Percentiles rank a stretch among this genome's conserved stretches.
These are phyloP conservation scores for Acanthornis magna DNA, from an alignment of 2,797 vertebrate genomes.

Conservation along the genomic window DNA sequence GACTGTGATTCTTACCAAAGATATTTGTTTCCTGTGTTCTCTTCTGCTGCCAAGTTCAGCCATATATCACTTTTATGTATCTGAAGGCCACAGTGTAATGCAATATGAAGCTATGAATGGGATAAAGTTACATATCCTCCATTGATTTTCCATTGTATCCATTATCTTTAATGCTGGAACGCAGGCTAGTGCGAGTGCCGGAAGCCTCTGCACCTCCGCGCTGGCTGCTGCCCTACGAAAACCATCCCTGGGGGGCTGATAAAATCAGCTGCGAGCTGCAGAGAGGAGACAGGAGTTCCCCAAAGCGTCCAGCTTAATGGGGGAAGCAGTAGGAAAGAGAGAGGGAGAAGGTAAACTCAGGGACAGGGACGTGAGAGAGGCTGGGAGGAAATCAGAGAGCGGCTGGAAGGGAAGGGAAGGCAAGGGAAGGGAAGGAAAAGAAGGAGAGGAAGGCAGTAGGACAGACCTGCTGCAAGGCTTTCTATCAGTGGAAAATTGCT, in stretches of 20 bases:
- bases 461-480: background rate
- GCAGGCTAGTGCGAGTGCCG: constrained; percentile 58
- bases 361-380: background rate
- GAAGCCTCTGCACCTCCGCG: constrained; percentile 62
- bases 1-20: constrained; percentile 10
- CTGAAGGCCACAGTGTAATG: constrained; percentile 47
- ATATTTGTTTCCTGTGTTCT: constrained; percentile 13
- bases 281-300: constrained; percentile 46
- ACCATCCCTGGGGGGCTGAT: constrained; percentile 40
- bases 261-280: constrained; percentile 23
- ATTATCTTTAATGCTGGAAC: constrained; percentile 66
- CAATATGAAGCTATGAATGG: constrained; percentile 52
- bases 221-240: constrained; percentile 61
- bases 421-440: background rate
- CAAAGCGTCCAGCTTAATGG: background rate
- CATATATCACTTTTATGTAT: constrained; percentile 57
- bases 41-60: constrained; percentile 26
- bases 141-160: constrained; percentile 70
- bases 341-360: background rate
- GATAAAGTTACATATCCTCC: constrained; percentile 58
- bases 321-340: background rate
- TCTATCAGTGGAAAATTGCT: background rate
- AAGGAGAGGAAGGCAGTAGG: background rate
- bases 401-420: background rate
- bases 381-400: background rate